These are phyloP conservation scores for Solen grandis DNA, from an alignment of 1,140 invertebrate genomes.

Conservation along the genomic window DNA sequence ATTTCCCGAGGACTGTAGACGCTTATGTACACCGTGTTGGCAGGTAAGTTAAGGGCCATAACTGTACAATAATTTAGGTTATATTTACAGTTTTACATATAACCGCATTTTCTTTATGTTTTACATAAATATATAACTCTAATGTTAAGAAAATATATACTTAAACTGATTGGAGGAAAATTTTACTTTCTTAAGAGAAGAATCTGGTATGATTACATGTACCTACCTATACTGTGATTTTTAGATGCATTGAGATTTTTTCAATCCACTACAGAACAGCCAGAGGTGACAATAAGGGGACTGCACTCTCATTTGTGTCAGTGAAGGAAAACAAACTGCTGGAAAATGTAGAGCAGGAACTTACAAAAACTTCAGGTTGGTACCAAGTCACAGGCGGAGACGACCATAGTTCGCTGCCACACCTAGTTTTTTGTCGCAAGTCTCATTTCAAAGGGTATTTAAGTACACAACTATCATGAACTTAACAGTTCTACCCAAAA, in stretches of 20 bases:
- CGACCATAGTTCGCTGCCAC: not conserved
- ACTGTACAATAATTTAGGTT: too few species aligned
- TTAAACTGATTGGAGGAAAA: too few species aligned
- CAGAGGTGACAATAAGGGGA: conserved; percentile 94
- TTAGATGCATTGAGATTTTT: too few species aligned
- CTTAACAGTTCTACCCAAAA: not conserved
- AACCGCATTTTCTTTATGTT: too few species aligned
- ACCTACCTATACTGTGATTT: too few species aligned
- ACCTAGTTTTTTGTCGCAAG: too few species aligned
- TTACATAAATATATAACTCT: too few species aligned
- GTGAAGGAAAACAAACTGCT: conserved; percentile 89
- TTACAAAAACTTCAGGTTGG: conserved; percentile 79
- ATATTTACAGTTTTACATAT: too few species aligned
- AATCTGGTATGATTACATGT: too few species aligned
- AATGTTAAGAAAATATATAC: too few species aligned
- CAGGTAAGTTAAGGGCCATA: conserved; percentile 82
- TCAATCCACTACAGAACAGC: conserved; percentile 86
- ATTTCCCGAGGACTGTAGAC: conserved; percentile 93
- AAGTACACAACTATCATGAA: not conserved
- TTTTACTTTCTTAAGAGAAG: too few species aligned
- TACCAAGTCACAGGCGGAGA: not conserved
- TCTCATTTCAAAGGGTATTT: not conserved
- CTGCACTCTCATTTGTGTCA: conserved; percentile 95
- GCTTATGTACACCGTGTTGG: conserved; percentile 97
- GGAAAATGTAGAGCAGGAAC: conserved; percentile 88